Conservation (phyloP, 2,888 invertebrate species). For the Drepanosiphum platanoidis region DNA sequence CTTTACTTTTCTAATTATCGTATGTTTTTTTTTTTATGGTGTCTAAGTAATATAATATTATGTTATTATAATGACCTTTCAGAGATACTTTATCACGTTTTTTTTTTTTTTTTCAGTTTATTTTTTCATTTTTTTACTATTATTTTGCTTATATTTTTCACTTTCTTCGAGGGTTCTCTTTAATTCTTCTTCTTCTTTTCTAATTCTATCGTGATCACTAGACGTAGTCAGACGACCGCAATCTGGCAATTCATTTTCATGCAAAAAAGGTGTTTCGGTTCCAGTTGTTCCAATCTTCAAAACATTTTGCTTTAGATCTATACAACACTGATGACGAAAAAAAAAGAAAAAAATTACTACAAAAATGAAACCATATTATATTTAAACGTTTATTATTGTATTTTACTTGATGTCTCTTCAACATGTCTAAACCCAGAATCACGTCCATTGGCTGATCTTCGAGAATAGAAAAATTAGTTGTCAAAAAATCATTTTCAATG, state of each 20-base stretch:
- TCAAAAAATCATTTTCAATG: constrained; percentile 91
- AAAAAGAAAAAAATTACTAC: constrained; percentile 55
- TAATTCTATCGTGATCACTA: constrained; percentile 74
- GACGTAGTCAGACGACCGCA: constrained; percentile 82
- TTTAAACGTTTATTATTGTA: not conserved
- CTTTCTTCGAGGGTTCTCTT: constrained; percentile 80
- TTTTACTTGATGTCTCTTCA: constrained; percentile 92
- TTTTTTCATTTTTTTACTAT: no score
- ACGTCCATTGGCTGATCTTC: constrained; percentile 99
- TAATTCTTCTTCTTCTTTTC: constrained; percentile 77
- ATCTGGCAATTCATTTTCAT: constrained; percentile 82
- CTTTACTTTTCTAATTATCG: no score
- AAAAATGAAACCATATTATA: constrained; percentile 13
- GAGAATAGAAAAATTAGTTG: constrained; percentile 95
- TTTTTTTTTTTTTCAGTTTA: no score
- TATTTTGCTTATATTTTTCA: constrained; percentile 57
- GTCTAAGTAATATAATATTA: no score
- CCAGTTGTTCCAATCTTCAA: constrained; percentile 94
- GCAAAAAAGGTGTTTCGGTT: constrained; percentile 87
- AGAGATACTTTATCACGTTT: no score
- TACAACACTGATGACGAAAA: constrained; percentile 78
- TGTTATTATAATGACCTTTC: no score
- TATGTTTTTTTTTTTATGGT: no score
- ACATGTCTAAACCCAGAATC: constrained; percentile 96
- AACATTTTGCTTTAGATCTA: constrained; percentile 88